phyloP scores from a whole-genome alignment of 2,113 vertebrate species.

The Pseudorhombus dupliciocellatus region DNA sequence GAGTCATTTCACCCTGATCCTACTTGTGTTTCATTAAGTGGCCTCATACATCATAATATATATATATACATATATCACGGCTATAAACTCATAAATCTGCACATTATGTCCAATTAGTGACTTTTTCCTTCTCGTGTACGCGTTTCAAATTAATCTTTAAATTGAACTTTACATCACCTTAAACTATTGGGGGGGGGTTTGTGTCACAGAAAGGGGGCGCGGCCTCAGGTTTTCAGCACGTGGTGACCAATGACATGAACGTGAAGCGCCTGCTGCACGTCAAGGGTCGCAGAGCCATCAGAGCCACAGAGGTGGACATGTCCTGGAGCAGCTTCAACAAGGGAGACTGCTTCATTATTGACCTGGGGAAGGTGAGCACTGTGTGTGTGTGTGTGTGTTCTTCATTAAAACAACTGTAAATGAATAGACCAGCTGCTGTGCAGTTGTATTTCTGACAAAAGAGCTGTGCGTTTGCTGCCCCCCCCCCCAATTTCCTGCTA shows the following conservation, averaged over 20 bases:
- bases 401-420: too few species aligned
- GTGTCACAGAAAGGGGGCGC: conserved; percentile 80
- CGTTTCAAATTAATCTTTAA: background rate
- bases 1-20: conserved; percentile 9
- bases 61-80: background rate
- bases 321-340: conserved; percentile 81
- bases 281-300: conserved; percentile 80
- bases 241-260: conserved; percentile 69
- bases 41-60: background rate
- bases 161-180: background rate
- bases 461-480: background rate
- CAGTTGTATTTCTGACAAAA: background rate
- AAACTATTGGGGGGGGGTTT: background rate
- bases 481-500: background rate
- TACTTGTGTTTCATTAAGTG: conserved; percentile 6
- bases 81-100: background rate
- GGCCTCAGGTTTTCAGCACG: conserved; percentile 82
- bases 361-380: conserved; percentile 71
- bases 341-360: conserved; percentile 84
- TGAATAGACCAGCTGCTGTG: background rate
- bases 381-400: background rate
- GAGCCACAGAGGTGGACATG: conserved; percentile 79
- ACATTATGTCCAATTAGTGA: background rate
- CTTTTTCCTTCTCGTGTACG: background rate
- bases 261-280: conserved; percentile 80